phyloP scores from a whole-genome alignment of 2,113 vertebrate genomes.

The Brachionichthys hirsutus region DNA sequence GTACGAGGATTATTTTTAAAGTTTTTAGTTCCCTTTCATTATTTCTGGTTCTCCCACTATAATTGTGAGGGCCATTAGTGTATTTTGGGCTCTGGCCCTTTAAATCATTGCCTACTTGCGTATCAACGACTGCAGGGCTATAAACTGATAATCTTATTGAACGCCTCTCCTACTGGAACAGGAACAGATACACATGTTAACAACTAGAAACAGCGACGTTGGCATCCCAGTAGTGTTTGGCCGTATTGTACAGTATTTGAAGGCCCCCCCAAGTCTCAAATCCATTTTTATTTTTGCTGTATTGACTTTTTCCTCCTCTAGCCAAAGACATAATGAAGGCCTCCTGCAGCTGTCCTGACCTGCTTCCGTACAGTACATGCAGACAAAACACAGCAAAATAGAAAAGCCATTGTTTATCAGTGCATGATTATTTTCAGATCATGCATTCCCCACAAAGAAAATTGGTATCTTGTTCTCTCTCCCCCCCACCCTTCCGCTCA shows the following conservation, averaged over 20 bases:
- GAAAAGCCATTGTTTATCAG: conserved; percentile 55
- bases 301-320: conserved; percentile 72
- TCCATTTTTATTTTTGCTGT: conserved; percentile 78
- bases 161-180: conserved; percentile 27
- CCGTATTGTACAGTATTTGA: conserved; percentile 64
- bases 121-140: conserved; percentile 20
- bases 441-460: conserved; percentile 43
- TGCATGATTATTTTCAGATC: conserved; percentile 22
- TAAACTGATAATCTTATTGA: conserved; percentile 48
- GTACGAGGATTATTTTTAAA: conserved; percentile 2
- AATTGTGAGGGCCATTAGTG: conserved; percentile 13
- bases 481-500: conserved; percentile 19
- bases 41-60: conserved; percentile 25
- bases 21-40: neutral
- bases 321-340: conserved; percentile 75
- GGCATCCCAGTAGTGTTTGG: conserved; percentile 65
- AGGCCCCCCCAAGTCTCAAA: conserved; percentile 71
- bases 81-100: conserved; percentile 24
- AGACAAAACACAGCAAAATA: conserved; percentile 60
- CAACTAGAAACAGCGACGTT: conserved; percentile 47
- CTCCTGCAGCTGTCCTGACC: conserved; percentile 71
- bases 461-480: conserved; percentile 46
- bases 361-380: conserved; percentile 62
- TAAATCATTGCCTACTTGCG: conserved; percentile 19
- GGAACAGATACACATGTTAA: conserved; percentile 43